Evolutionary conservation across 2,113 vertebrate genomes (phyloP), one percentile per base, ranked within the genome.

Genomic region (Misgurnus anguillicaudatus): DNA sequence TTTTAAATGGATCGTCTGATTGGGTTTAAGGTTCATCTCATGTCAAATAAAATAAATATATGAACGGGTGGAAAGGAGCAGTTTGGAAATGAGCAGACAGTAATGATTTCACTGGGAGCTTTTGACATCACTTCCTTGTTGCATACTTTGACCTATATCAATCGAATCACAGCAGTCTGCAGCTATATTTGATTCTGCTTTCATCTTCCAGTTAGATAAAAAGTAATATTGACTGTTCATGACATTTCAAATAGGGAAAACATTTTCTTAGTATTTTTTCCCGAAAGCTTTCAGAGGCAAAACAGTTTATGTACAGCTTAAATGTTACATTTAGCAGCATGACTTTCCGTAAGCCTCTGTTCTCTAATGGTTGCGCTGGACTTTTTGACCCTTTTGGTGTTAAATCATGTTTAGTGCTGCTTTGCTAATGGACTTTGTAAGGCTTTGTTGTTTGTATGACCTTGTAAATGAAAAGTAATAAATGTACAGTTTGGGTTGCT

Each of bases 401-500:
- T 81, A 24, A 75, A 70, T 63, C n/a, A 45, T 75, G 16, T 68
- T 10, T 51, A 69, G 68, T 69, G 51, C 73, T 57, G 51, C 36
- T 31, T 48, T 72, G 36, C 8, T 73, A 16, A 61, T 42, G 65
- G 47, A 63, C 68, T 80, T 8, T 83, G 61, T 72, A 64, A 13
- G 65, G 73, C 65, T 64, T 69, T 71, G 13, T 45, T 9, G 39
- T 65, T 65, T 66, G 38, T 36, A 72, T 38, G 47, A 72, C 9
- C 19, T 51, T 80, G 62, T 73, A 73, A 67, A 47, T 24, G 66
- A 51, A 39, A 31, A 68, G 17, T 9, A 85, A 85, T 85, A 85
- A 85, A 85, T 73, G 66, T 72, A 77, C 66, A 77, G 73, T 68
- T 67, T 76, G 36, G 62, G 55, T 42, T 58, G 68, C 53, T 83